Evolutionary conservation across 2,888 invertebrate genomes (phyloP), one percentile per base, ranked within the genome.

Genomic region (Rhamnusium bicolor): DNA sequence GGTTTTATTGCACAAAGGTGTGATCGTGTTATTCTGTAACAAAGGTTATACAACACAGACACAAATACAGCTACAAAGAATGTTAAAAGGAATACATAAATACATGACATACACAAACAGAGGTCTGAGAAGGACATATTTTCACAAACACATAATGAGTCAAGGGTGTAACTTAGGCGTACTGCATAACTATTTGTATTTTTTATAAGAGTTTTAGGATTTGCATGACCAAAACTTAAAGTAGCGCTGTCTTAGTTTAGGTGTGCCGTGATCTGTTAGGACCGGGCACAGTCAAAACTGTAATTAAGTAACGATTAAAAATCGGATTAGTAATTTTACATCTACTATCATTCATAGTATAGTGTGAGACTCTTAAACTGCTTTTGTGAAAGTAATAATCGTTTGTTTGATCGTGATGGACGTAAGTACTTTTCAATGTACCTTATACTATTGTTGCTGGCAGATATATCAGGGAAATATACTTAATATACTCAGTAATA

Each of bases 1-100:
- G 73, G 77, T 71, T 77, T 78, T 74, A 29, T 68, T 62, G 10
- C 40, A 75, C 75, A 77, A 66, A 77, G 74, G 75, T 76, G 74
- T 72, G 58, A 69, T 56, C 67, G 74, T 72, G 72, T 73, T 70
- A 67, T 54, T 73, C 47, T 62, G 72, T 72, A 73, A 78, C 75
- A 78, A 54, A 76, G 79, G 80, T 77, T 74, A 77, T 69, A 49
- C 63, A 54, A 56, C 67, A 67, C 65, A 72, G 69, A 73, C 75
- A 76, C 72, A 76, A 71, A 71, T 61, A 77, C 72, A 79, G 56
- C 63, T 62, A 47, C 58, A 73, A n/a, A 73, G 58, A 46, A 46
- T 49, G 46, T 61, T 40, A 40, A 1, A 46, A 12, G 69, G 71
- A 73, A 75, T 73, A 76, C 74, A 73, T 71, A 71, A 69, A 29